Evolutionary conservation across 2,797 vertebrate species (phyloP), one percentile per base, ranked within the genome.

Genomic region (Darevskia mixta): DNA sequence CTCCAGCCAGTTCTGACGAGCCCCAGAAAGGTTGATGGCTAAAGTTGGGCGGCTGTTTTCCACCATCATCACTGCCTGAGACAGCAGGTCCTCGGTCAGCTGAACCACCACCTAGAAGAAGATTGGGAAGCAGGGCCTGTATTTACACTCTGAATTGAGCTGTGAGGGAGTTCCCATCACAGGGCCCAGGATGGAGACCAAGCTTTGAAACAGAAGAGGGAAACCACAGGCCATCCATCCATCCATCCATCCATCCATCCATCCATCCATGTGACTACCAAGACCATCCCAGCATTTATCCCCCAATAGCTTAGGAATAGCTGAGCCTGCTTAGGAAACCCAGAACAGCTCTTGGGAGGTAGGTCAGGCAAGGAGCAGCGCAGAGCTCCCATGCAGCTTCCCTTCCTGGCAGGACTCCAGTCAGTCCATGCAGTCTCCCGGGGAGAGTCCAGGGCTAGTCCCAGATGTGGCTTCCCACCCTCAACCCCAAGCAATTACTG

Each of bases 31-130:
- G 97, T 99, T 99, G 94, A 99, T 99, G 88, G 98, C 99, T 92
- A 99, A 87, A 0, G 99, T 99, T 0, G 98, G 99, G 73, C 99
- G 97, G 83, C 98, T 98, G 95, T 98, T 98, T 95, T 99, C 98
- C 96, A 98, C 98, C 97, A 99, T 98, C 99, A 99, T 99, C 94
- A 99, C 98, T 0, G 99, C 99, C 93, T 99, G 99, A 13, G 99
- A 99, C 88, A 99, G 97, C 58, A 99, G 97, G 96, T 99, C 98
- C 2, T 99, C 98, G 0, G 98, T 98, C 58, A 99, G 98, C 94
- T 98, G 98, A 88, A 99, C 98, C 93, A 99, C 99, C 85, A 99
- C 98, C 98, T 99, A 95, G 15, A 18, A 5, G 27, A n/a, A 83
- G 90, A 5, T 32, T 69, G 43, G 81, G 10, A 79, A 27, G 32